phyloP scores from a whole-genome alignment of 2,888 invertebrate species.

The Meghimatium bilineatum region DNA sequence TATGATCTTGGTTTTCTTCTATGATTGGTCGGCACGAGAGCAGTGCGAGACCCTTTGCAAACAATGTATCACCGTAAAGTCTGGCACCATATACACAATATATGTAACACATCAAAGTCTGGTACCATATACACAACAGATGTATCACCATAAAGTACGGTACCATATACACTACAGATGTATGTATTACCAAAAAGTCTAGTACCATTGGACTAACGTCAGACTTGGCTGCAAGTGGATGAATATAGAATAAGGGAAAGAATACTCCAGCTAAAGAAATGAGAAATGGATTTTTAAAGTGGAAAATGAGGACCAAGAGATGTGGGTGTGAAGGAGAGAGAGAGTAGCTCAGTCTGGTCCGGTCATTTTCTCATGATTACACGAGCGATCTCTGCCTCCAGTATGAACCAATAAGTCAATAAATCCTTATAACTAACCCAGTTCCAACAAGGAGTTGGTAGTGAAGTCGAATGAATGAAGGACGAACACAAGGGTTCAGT shows the following conservation, averaged over 20 bases:
- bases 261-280: background rate
- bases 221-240: background rate
- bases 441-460: background rate
- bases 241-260: background rate
- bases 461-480: background rate
- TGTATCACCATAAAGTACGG: too few relatives aligned
- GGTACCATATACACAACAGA: too few relatives aligned
- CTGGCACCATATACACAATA: too few relatives aligned
- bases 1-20: too few relatives aligned
- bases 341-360: background rate
- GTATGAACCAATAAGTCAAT: conserved; percentile 21
- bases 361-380: conserved; percentile 17
- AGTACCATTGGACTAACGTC: background rate
- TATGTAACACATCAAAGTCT: too few relatives aligned
- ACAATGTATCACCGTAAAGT: too few relatives aligned
- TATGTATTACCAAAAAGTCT: background rate
- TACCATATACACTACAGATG: background rate
- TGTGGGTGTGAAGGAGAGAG: background rate
- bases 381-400: background rate
- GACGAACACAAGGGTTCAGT: background rate
- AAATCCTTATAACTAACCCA: conserved; percentile 1
- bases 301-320: background rate
- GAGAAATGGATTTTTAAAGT: conserved; percentile 14
- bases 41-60: too few relatives aligned
- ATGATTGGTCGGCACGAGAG: too few relatives aligned